Base-by-base conservation (phyloP, 1,140 invertebrate species). In the Tyrophagus putrescentiae region DNA sequence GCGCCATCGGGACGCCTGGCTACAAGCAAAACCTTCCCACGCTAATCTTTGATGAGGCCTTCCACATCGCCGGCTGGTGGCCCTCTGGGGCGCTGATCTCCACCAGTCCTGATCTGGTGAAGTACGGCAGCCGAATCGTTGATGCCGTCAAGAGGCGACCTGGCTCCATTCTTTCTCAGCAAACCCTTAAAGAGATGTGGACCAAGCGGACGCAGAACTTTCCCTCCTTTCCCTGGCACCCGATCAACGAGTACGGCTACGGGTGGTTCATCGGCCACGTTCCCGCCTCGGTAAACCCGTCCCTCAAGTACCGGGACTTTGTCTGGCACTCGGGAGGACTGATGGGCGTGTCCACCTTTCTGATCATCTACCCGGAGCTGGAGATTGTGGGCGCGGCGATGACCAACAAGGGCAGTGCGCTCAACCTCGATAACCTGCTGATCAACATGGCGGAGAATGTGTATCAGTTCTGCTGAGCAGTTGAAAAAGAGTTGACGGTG, bases 41-140 rank as follows among this genome's bases (percentile, higher is more conserved):
- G 13, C 78, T 78, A 0, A 78, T 76, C 67, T 78, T 81, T 6
- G 78, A 83, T 65, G 75, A 76, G 13, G 13, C 31, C 6, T 48
- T 48, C 18, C 45, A 48, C 31, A 7, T 9, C 23, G 45, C 9
- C 23, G 45, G 45, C 23, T 48, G 45, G 70, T 81, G 77, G 76
- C 81, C 80, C 4, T 81, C 80, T 18, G 81, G 81, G 21, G 81
- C 81, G 27, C 70, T 82, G 53, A 61, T 81, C 6, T 82, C 80
- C 1, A 80, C 72, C 32, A 73, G 76, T 13, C 64, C 60, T 7
- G 81, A 83, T 67, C 65, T 83, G 1, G 41, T 76, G 0, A 72
- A 71, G 39, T 81, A 82, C 68, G 79, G 73, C 13, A 78, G 81
- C 67, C 70, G 71, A 4, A 75, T 82, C 31, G 18, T 48, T 29